These are phyloP conservation scores for Dasysyrphus tricinctus DNA, from an alignment of 2,888 invertebrate genomes.

Conservation along the genomic window DNA sequence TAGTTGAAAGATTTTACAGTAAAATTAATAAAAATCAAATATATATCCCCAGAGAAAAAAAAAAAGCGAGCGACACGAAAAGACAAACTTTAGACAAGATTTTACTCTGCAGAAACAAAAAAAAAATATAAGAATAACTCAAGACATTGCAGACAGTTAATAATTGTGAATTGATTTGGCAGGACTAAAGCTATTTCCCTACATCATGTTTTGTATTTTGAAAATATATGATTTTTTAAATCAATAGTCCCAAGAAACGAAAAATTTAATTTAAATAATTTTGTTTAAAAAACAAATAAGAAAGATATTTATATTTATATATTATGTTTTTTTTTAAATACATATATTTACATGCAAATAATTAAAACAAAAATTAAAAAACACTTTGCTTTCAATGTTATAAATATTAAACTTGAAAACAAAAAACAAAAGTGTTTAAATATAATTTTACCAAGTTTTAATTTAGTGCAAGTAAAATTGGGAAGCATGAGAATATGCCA, in stretches of 20 bases:
- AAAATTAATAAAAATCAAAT: conserved; percentile 18
- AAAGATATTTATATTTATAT: conserved; percentile 71
- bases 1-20: conserved; percentile 42
- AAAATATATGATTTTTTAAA: conserved; percentile 64
- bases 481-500: conserved; percentile 28
- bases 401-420: conserved; percentile 2
- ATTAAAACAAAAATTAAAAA: conserved; percentile 70
- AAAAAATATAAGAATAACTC: conserved; percentile 8
- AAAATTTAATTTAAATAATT: conserved; percentile 56
- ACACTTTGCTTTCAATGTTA: conserved; percentile 38
- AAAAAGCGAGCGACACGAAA: conserved; percentile 50
- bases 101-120: conserved; percentile 45
- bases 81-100: conserved; percentile 46
- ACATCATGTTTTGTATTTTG: conserved; percentile 25
- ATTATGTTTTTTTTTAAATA: conserved; percentile 64
- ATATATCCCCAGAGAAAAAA: conserved; percentile 49
- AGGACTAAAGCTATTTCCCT: conserved; percentile 71
- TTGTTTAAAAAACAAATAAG: conserved; percentile 48
- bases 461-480: conserved; percentile 31
- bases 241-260: conserved; percentile 63
- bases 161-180: conserved; percentile 57
- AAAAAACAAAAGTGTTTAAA: conserved; percentile 16
- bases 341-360: conserved; percentile 75
- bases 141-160: conserved; percentile 57
- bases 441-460: conserved; percentile 15